Conservation (phyloP, 1,140 invertebrate species). For the Lamellibrachia luymesi region DNA sequence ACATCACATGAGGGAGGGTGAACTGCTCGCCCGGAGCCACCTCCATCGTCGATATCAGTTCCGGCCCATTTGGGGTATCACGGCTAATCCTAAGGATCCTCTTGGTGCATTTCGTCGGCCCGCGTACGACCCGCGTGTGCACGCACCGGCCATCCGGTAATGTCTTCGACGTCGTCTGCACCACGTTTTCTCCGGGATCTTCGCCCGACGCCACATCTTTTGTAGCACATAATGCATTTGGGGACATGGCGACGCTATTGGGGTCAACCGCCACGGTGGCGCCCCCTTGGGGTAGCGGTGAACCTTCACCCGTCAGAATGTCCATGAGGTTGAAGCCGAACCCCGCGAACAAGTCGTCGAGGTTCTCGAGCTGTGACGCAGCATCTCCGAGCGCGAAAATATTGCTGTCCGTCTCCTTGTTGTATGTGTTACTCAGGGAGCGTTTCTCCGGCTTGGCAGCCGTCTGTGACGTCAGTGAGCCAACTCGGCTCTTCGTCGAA, state of each 20-base stretch:
- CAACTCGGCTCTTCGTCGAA: not conserved
- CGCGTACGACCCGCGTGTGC: conserved; percentile 19
- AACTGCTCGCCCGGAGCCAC: conserved; percentile 5
- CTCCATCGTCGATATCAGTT: conserved; percentile 18
- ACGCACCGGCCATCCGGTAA: conserved; percentile 19
- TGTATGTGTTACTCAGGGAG: conserved; percentile 12
- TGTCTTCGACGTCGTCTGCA: conserved; percentile 11
- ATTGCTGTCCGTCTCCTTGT: conserved; percentile 23
- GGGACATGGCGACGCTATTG: not conserved
- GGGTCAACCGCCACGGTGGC: not conserved
- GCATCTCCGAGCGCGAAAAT: conserved; percentile 26
- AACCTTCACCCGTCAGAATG: conserved; percentile 8
- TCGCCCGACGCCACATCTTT: not conserved
- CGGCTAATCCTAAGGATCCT: conserved; percentile 15
- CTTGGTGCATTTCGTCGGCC: conserved; percentile 18
- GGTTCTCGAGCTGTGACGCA: conserved; percentile 16
- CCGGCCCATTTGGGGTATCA: conserved; percentile 19
- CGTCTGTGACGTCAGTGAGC: conserved; percentile 1
- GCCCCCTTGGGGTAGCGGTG: not conserved
- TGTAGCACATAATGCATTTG: not conserved
- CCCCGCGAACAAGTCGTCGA: conserved; percentile 25
- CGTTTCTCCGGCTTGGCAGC: not conserved
- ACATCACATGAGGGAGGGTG: not conserved
- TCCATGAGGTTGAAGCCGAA: conserved; percentile 22
- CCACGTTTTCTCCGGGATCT: not conserved